Percentiles rank a stretch among this genome's conserved stretches.
These are phyloP conservation scores for Eudyptes chrysolophus DNA, from an alignment of 2,113 vertebrate genomes.

Conservation along the genomic window DNA sequence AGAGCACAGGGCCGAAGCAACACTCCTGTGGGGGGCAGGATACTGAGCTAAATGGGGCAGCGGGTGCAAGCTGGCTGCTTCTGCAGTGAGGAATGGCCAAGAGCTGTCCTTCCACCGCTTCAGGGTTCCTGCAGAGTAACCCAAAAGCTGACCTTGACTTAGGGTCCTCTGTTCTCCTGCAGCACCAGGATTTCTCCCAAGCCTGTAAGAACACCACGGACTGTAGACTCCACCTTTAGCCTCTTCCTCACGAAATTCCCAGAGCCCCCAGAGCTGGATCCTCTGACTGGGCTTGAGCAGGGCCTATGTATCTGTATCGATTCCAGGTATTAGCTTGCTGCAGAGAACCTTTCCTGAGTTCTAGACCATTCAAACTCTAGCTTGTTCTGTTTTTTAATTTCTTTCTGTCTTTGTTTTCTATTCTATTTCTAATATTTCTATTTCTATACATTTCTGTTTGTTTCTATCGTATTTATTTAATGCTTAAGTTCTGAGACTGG, in stretches of 20 bases:
- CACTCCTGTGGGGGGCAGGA: neutral
- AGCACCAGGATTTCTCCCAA: neutral
- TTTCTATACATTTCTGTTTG: neutral
- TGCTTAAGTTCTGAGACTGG: neutral
- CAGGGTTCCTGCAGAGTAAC: neutral
- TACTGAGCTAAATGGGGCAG: fast-evolving
- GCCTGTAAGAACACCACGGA: neutral
- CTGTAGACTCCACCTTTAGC: neutral
- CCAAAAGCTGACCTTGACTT: neutral
- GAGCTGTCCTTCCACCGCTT: neutral
- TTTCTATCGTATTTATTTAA: neutral
- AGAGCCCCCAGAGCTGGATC: neutral
- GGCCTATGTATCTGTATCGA: neutral
- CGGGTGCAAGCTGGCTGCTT: neutral
- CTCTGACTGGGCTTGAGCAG: neutral
- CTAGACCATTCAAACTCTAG: neutral
- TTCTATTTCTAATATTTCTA: neutral
- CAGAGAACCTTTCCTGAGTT: neutral
- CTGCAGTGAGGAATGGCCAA: neutral
- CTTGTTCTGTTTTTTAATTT: neutral
- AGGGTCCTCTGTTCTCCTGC: neutral
- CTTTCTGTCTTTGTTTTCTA: neutral
- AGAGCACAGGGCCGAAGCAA: neutral
- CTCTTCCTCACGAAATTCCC: neutral
- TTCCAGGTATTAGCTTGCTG: neutral